These are phyloP conservation scores for Apotomis capreana DNA, from an alignment of 2,888 invertebrate genomes.

Conservation along the genomic window DNA sequence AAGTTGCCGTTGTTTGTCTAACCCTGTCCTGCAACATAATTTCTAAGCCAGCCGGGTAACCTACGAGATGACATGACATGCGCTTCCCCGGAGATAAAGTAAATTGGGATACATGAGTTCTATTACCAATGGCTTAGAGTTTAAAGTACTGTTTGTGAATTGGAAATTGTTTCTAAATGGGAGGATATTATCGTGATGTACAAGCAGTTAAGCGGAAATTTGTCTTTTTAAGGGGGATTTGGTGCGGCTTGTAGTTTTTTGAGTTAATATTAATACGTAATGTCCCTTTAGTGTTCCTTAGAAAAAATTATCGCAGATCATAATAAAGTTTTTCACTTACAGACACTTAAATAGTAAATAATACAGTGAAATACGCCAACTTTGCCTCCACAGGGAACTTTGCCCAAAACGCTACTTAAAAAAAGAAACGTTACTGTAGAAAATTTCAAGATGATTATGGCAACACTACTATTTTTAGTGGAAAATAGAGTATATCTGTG, in stretches of 20 bases:
- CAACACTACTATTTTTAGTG: no score
- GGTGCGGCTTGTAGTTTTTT: not conserved
- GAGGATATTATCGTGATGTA: slow-evolving; percentile 26
- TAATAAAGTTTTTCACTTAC: no score
- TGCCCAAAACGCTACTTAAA: no score
- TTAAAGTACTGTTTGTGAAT: slow-evolving; percentile 17
- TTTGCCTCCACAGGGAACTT: no score
- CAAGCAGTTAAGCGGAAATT: not conserved
- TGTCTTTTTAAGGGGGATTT: slow-evolving; percentile 9
- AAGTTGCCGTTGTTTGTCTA: slow-evolving; percentile 43
- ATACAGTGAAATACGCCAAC: no score
- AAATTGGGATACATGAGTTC: slow-evolving; percentile 9
- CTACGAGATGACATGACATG: slow-evolving; percentile 35
- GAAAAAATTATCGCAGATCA: no score
- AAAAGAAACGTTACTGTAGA: no score
- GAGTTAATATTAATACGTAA: no score
- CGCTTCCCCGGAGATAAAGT: slow-evolving; percentile 19
- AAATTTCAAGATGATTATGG: no score
- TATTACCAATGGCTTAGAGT: slow-evolving; percentile 21
- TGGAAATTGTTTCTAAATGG: slow-evolving; percentile 31
- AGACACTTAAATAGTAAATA: no score
- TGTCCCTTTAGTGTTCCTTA: no score
- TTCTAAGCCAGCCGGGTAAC: slow-evolving; percentile 14
- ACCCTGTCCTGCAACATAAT: slow-evolving; percentile 8
- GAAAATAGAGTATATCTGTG: no score